Conservation (phyloP, 2,113 vertebrate species). For the Elephas maximus region DNA sequence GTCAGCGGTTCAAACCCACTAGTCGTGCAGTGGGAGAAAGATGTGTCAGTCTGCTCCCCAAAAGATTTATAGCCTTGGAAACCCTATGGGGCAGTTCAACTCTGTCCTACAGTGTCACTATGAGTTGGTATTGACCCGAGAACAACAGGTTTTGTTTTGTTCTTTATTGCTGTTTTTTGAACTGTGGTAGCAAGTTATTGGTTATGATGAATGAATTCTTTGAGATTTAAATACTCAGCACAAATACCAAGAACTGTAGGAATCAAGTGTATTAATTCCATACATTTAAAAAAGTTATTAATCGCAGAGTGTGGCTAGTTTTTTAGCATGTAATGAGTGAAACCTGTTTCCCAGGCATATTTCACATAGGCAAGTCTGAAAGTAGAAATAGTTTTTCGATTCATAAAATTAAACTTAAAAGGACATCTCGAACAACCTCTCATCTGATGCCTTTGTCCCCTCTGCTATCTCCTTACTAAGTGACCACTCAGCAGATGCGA, state of each 20-base stretch:
- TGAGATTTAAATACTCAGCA: not conserved
- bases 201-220: not conserved
- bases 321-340: not conserved
- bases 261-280: not conserved
- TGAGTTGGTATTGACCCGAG: too few relatives aligned
- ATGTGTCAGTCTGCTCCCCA: fast-evolving
- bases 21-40: not conserved
- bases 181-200: not conserved
- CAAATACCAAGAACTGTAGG: not conserved
- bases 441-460: not conserved
- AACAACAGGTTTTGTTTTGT: too few relatives aligned
- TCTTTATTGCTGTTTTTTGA: too few relatives aligned
- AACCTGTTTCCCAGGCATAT: not conserved
- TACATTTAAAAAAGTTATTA: not conserved
- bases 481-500: not conserved
- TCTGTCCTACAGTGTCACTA: too few relatives aligned
- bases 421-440: not conserved
- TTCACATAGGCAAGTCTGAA: not conserved
- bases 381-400: not conserved
- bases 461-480: not conserved
- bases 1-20: not conserved
- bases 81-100: too few relatives aligned
- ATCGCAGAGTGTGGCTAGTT: not conserved
- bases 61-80: not conserved
- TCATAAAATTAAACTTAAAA: not conserved